Percentiles rank a stretch among this genome's conserved stretches.
These are phyloP conservation scores for Arion vulgaris DNA, from an alignment of 1,140 invertebrate genomes.

Conservation along the genomic window DNA sequence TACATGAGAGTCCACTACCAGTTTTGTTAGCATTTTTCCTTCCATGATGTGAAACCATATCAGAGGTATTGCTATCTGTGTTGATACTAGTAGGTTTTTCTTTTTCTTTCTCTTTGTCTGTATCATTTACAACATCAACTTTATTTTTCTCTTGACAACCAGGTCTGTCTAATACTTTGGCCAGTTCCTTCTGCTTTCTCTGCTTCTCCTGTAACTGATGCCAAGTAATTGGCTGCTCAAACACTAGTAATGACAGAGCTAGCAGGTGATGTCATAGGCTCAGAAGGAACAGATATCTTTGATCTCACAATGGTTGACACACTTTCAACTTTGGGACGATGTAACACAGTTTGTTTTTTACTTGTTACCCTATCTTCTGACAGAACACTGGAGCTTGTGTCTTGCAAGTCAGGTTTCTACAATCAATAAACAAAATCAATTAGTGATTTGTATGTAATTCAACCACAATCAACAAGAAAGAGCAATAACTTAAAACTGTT, in stretches of 20 bases:
- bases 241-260: slow-evolving; percentile 25
- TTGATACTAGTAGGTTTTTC: neutral
- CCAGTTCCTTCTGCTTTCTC: neutral
- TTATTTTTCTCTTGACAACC: neutral
- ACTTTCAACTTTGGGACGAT: neutral
- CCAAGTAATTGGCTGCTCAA: neutral
- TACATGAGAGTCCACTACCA: neutral
- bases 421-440: neutral
- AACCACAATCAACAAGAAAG: too few relatives aligned
- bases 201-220: neutral
- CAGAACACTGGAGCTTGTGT: neutral
- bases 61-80: neutral
- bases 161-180: neutral
- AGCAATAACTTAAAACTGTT: too few relatives aligned
- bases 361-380: neutral
- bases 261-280: slow-evolving; percentile 45
- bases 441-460: neutral
- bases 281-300: slow-evolving; percentile 38
- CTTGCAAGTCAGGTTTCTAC: neutral
- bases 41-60: neutral
- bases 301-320: neutral
- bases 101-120: neutral
- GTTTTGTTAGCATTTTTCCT: neutral
- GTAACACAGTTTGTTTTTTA: neutral
- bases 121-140: neutral